Percentiles rank a stretch among this genome's conserved stretches.
These are phyloP conservation scores for Microplitis mediator DNA, from an alignment of 1,140 invertebrate species.

Conservation along the genomic window DNA sequence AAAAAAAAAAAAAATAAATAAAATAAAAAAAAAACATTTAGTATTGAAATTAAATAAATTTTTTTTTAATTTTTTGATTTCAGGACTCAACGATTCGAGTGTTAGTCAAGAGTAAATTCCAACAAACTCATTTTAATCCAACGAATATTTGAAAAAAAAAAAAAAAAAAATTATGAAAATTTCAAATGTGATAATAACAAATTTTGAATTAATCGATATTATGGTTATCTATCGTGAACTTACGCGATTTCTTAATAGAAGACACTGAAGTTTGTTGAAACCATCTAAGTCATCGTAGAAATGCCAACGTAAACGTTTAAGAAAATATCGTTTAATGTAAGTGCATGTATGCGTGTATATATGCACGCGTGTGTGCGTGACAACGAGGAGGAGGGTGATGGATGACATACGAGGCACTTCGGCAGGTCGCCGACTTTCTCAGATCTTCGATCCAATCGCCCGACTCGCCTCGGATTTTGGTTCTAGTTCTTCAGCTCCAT, in stretches of 20 bases:
- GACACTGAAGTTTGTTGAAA: not conserved
- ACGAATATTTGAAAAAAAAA: too few species aligned
- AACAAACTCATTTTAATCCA: too few species aligned
- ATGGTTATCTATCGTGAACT: not conserved
- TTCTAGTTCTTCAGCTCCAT: constrained; percentile 64
- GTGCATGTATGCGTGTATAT: constrained; percentile 2
- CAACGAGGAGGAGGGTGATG: constrained; percentile 38
- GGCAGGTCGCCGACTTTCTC: constrained; percentile 72
- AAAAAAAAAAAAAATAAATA: too few species aligned
- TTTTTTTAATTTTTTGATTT: too few species aligned
- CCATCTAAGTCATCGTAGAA: not conserved
- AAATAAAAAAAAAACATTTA: too few species aligned
- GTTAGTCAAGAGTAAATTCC: too few species aligned
- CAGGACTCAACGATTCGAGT: too few species aligned
- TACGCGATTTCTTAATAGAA: not conserved
- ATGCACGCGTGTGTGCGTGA: not conserved
- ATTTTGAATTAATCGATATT: not conserved
- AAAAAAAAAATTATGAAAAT: too few species aligned
- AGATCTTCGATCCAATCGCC: constrained; percentile 79
- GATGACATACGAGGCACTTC: constrained; percentile 54
- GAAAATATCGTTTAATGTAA: not conserved
- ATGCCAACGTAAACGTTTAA: not conserved
- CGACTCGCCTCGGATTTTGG: constrained; percentile 65
- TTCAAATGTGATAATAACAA: not conserved
- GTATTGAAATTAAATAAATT: too few species aligned